These are phyloP conservation scores for Antedon mediterranea DNA, from an alignment of 53 echinoderm and acorn worm species.

Conservation along the genomic window DNA sequence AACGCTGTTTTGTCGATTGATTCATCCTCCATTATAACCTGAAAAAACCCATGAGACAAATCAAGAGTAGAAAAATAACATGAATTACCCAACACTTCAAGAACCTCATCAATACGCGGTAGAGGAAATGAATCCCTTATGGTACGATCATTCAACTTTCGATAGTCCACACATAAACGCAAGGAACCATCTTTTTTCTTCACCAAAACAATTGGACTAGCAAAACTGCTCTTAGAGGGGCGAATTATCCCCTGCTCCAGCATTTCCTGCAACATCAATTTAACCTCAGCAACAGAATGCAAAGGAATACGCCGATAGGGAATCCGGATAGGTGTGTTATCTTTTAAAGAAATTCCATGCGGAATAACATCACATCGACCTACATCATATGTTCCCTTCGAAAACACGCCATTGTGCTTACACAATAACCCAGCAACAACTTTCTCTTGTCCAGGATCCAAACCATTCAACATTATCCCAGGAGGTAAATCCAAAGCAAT, in stretches of 20 bases:
- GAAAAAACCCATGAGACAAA: background rate
- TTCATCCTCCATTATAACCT: background rate
- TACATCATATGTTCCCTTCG: background rate
- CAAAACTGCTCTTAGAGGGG: background rate
- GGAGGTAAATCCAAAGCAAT: background rate
- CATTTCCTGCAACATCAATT: background rate
- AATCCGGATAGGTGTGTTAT: background rate
- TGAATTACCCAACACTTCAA: background rate
- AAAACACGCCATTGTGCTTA: background rate
- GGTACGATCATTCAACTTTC: conserved; percentile 1
- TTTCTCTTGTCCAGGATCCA: background rate
- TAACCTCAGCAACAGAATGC: background rate
- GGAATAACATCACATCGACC: conserved; percentile 3
- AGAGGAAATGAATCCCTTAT: conserved; percentile 2
- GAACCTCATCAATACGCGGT: conserved; percentile 2
- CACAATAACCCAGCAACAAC: background rate
- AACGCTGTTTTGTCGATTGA: background rate
- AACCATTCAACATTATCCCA: background rate
- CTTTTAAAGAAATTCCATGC: background rate
- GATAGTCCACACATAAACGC: conserved; percentile 7
- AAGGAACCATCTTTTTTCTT: conserved; percentile 9
- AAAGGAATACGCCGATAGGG: conserved; percentile 1
- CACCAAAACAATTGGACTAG: conserved; percentile 4
- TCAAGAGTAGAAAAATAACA: background rate
- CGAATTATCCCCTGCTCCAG: conserved; percentile 1